Evolutionary conservation across 2,113 vertebrate genomes (phyloP), one percentile per base, ranked within the genome.

Genomic region (Oceanodroma tethys): DNA sequence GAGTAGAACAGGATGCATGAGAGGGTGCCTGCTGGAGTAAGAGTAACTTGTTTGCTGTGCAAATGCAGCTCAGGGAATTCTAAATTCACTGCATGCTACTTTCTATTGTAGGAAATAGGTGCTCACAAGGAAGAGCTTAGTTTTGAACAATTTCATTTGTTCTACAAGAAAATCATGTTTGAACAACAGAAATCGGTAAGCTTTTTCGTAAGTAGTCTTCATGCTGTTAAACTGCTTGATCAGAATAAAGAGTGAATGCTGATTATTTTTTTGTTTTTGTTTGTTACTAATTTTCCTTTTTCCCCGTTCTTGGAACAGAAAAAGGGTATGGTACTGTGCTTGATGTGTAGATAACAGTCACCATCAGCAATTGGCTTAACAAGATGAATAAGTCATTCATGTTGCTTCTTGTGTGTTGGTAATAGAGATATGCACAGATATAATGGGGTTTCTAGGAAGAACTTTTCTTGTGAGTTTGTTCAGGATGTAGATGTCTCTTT

Each of bases 161-260:
- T 99, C 97, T 99, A 99, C 97, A 99, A 99, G 95, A 98, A 98
- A 63, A 97, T 99, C 26, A 99, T 99, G 99, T 99, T 99, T 97
- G 99, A 99, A 50, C 98, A 99, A 79, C 99, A 99, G 92, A 99
- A 99, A 85, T 98, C 94, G 92, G 99, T 99, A 98, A 98, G 97
- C 40, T 48, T 43, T 22, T 95, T 29, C 21, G 13, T 56, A 26
- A 88, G 34, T 12, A 13, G n/a, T 67, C 55, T 59, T 70, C 38
- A 21, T 45, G 27, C 29, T 65, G 5, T 68, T 81, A 34, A 86
- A 23, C 11, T 72, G 29, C 42, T 83, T 56, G 30, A 23, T 73
- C 16, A 12, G 40, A 75, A 42, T 29, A 50, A 43, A 71, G 78
- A 52, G 34, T 36, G 36, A 71, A 68, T 68, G 36, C 23, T 70